phyloP scores from a whole-genome alignment of 2,113 vertebrate genomes.

The Neolamprologus caudopunctatus region DNA sequence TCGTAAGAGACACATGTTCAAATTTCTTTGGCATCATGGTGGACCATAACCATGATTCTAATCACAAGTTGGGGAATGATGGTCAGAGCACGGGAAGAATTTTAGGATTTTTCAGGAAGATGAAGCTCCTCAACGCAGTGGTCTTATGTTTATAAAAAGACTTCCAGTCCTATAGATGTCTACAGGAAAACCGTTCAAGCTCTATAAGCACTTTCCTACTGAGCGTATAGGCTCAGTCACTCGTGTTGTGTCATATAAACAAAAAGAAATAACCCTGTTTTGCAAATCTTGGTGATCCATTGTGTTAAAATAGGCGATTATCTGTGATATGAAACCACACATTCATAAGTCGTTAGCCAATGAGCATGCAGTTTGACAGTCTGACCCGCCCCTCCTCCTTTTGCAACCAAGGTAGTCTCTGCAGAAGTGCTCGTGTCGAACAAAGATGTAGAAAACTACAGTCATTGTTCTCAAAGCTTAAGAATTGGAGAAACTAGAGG shows the following conservation, averaged over 20 bases:
- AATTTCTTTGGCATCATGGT: neutral
- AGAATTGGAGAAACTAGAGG: neutral
- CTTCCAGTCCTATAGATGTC: neutral
- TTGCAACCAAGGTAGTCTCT: rapidly evolving
- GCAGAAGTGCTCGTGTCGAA: neutral
- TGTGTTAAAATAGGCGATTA: neutral
- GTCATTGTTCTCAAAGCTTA: neutral
- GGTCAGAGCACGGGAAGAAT: neutral
- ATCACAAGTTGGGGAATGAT: neutral
- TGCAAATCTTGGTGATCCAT: neutral
- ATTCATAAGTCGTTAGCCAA: neutral
- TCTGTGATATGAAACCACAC: neutral
- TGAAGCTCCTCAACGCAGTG: rapidly evolving
- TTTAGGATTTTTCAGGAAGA: too few relatives aligned
- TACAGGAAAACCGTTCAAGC: rapidly evolving
- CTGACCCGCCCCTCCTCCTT: neutral
- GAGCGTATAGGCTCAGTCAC: neutral
- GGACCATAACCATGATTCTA: rapidly evolving
- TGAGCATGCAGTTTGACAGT: neutral
- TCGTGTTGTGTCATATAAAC: neutral
- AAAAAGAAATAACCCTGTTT: neutral
- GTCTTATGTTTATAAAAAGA: neutral
- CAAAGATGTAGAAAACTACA: neutral
- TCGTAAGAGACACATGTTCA: neutral
- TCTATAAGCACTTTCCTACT: neutral